Conservation (phyloP, 1,140 invertebrate species). For the Caenorhabditis tropicalis region DNA sequence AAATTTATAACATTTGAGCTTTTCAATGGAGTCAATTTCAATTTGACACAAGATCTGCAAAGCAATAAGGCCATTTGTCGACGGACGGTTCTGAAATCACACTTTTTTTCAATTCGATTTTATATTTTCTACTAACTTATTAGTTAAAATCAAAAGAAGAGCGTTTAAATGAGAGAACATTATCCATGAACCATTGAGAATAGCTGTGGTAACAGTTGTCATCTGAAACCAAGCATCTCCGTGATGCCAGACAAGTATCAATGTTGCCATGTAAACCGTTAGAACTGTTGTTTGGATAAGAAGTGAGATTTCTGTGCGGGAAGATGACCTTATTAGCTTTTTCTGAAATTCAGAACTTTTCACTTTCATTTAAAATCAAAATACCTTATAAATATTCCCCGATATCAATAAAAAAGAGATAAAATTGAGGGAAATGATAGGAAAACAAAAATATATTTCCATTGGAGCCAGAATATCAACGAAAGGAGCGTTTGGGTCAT, state of each 20-base stretch:
- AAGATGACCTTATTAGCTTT: too few species aligned
- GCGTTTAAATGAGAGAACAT: background rate
- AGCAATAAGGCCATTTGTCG: too few species aligned
- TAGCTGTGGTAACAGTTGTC: background rate
- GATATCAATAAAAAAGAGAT: background rate
- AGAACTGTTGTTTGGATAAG: background rate
- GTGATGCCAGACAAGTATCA: background rate
- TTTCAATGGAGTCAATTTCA: too few species aligned
- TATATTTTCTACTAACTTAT: too few species aligned
- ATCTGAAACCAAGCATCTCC: background rate
- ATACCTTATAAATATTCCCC: background rate
- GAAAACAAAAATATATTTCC: background rate
- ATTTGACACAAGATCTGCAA: too few species aligned
- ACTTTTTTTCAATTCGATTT: too few species aligned
- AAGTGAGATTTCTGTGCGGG: background rate
- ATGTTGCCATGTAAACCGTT: background rate
- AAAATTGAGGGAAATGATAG: background rate
- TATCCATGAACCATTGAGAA: background rate
- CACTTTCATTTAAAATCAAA: too few species aligned
- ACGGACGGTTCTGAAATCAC: too few species aligned
- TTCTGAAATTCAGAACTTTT: too few species aligned
- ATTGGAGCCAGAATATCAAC: background rate
- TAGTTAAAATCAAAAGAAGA: background rate
- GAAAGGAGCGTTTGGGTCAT: background rate
- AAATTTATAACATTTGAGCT: too few species aligned